Conservation (phyloP, 2,888 invertebrate genomes). For the Heteromurus nitidus region DNA sequence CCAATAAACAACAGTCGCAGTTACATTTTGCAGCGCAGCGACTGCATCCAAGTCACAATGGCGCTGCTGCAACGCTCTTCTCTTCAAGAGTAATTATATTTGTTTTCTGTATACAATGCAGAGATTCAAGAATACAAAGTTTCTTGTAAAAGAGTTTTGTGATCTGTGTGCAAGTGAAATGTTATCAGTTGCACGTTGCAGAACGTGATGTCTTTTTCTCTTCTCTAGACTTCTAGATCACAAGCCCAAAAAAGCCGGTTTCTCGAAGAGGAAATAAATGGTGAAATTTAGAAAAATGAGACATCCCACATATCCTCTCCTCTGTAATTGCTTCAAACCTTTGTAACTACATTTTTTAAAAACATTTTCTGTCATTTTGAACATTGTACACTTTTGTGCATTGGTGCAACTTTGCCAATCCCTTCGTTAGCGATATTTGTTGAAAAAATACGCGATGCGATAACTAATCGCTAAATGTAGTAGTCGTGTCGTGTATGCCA, state of each 20-base stretch:
- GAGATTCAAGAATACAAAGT: too few species aligned
- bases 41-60: too few species aligned
- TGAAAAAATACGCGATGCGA: too few species aligned
- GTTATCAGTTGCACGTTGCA: conserved; percentile 13
- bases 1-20: conserved; percentile 7
- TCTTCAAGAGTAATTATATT: too few species aligned
- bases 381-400: not conserved
- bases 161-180: conserved; percentile 19
- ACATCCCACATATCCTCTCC: conserved; percentile 1
- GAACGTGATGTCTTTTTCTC: not conserved
- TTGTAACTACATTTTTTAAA: conserved; percentile 1
- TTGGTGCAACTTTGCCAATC: not conserved
- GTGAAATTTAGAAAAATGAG: conserved; percentile 49
- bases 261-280: conserved; percentile 38
- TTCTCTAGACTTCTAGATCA: not conserved
- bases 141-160: too few species aligned
- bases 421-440: not conserved
- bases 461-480: too few species aligned
- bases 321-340: conserved; percentile 14
- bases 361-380: too few species aligned
- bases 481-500: not conserved
- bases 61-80: too few species aligned
- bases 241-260: conserved; percentile 48
- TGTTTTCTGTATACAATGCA: too few species aligned
- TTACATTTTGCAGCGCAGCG: too few species aligned